Base-by-base conservation (phyloP, 2,797 vertebrate genomes). In the Neomorphus geoffroyi region DNA sequence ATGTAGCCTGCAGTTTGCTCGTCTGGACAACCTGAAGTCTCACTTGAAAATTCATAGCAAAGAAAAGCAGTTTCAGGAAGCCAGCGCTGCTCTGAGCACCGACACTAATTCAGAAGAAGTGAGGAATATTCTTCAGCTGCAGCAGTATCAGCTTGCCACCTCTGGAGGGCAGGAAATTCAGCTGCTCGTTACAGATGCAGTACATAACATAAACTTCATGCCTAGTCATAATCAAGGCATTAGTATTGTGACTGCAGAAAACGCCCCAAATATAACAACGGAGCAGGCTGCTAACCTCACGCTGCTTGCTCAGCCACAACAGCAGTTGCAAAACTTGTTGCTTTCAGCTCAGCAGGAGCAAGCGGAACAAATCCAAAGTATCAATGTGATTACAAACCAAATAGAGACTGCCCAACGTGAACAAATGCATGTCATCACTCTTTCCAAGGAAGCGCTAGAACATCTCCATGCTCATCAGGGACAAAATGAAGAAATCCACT, bases 41-140 rank as follows among this genome's bases (percentile, higher is more conserved):
- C 99, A 99, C 96, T 97, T 98, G 95, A 99, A 99, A 95, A 98
- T 98, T n/a, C 99, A 99, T 85, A 98, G 96, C 97, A 99, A 99
- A 96, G 99, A 99, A 79, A 97, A 97, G 41, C 97, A 95, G 24
- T 82, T 82, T 4, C 90, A 92, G 37, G 97, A 97, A 67, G 66
- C 81, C 70, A 66, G 85, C 14, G 2, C 79, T 17, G 1, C 91
- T 65, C 4, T 79, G 1, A 61, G 80, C 82, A 53, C 73, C 72
- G 94, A 8, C 18, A 10, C 37, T 23, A 88, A 70, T 18, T 71
- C 97, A 0, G 98, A 98, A 64, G 98, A 99, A 94, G 97, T 98
- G 87, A 97, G 98, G 13, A 98, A 96, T 93, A 91, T 99, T 90
- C 97, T 99, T 56, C 98, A 99, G 96, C 98, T 99, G 69, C 99